Percentiles rank a stretch among this genome's conserved stretches.
These are phyloP conservation scores for Psilopogon haemacephalus DNA, from an alignment of 2,113 vertebrate genomes.

Conservation along the genomic window DNA sequence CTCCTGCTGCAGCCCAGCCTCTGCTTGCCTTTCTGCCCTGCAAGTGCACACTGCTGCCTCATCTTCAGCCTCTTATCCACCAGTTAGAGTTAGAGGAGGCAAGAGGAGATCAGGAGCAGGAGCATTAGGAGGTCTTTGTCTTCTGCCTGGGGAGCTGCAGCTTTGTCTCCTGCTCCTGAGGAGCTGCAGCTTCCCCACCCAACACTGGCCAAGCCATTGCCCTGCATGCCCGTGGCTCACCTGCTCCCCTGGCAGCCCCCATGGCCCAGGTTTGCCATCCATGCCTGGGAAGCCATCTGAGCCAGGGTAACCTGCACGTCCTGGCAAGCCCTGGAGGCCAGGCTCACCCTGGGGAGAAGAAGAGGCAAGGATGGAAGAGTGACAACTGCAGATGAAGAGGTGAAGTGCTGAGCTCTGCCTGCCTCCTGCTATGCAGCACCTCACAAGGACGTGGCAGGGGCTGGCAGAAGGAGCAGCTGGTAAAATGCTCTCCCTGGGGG, in stretches of 20 bases:
- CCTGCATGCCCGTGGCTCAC: conserved; percentile 24
- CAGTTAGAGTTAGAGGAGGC: not conserved
- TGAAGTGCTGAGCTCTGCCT: not conserved
- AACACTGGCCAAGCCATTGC: accelerated
- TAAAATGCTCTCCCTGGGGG: not conserved
- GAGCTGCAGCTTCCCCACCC: not conserved
- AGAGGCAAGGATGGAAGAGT: not conserved
- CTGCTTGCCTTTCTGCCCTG: too few relatives aligned
- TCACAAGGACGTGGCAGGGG: not conserved
- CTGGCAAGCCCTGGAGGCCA: conserved; percentile 76
- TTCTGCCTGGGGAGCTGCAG: accelerated
- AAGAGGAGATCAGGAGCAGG: not conserved
- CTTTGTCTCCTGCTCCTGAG: too few relatives aligned
- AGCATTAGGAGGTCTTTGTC: not conserved
- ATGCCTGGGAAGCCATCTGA: conserved; percentile 78
- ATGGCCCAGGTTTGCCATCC: conserved; percentile 76
- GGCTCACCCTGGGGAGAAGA: conserved; percentile 75
- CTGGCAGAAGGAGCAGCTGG: not conserved
- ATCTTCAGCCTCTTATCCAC: too few relatives aligned
- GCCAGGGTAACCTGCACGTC: conserved; percentile 75
- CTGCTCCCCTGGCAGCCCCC: conserved; percentile 78
- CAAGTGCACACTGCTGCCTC: too few relatives aligned
- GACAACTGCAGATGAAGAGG: not conserved
- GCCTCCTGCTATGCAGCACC: not conserved
- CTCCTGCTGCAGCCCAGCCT: too few relatives aligned